Base-by-base conservation (phyloP, 2,797 vertebrate genomes). In the Sebastes vulpes region DNA sequence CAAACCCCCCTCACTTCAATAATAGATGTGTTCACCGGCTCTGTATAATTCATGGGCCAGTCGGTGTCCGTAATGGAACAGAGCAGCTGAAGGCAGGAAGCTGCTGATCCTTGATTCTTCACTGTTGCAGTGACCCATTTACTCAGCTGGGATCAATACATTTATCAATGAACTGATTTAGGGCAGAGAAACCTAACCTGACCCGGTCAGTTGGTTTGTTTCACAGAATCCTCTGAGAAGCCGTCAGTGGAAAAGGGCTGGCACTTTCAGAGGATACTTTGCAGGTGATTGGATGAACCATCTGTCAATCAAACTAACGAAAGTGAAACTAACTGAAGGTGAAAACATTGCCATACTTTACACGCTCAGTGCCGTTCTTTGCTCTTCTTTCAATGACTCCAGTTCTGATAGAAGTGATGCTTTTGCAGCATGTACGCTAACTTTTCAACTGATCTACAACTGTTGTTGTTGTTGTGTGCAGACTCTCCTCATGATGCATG, bases 41-140 rank as follows among this genome's bases (percentile, higher is more conserved):
- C 81, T 95, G 81, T 82, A 94, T 95, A 92, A 95, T 95, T 95
- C 83, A 95, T 91, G 76, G 53, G 5, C 18, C 23, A 21, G 57
- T 31, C 26, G 5, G 42, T 77, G 92, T 92, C 88, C 91, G 90
- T 92, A 93, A 92, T 82, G 89, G 89, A 81, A 68, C 54, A 88
- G 81, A 86, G 81, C 81, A 68, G 82, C 70, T 75, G 72, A 86
- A 83, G 65, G 52, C 60, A 67, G 86, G 81, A 72, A 26, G 78
- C 68, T 58, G 82, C 75, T 70, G 73, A 61, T 85, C 79, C 69
- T 59, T 42, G 20, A 50, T 35, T 70, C 84, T 42, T 79, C 75
- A 12, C 53, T 4, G 26, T 81, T 58, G 61, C 65, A 14, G 11
- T 75, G 79, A 79, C 82, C 80, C 32, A 79, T 3, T 72, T 68